Conservation (phyloP, 2,797 vertebrate species). For the Rhinogobio ventralis region DNA sequence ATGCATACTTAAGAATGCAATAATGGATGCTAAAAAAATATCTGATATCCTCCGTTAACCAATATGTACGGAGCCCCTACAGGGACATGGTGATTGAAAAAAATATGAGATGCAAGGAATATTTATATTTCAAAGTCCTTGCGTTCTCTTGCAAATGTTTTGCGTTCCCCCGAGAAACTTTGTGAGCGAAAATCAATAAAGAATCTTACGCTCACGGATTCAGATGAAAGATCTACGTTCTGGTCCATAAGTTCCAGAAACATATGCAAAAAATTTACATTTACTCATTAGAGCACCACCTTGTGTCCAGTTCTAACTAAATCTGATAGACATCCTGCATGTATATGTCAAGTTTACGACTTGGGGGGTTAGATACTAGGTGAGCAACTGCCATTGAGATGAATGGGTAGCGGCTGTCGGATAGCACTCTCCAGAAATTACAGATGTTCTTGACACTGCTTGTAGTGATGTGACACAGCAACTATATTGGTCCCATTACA, state of each 20-base stretch:
- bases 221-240: neutral
- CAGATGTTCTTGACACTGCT: conserved; percentile 8
- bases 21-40: neutral
- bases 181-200: too few species aligned
- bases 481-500: neutral
- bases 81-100: too few species aligned
- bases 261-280: neutral
- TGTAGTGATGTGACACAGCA: neutral
- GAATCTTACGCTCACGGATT: neutral
- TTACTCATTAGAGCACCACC: neutral
- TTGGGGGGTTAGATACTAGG: neutral
- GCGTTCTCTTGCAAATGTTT: too few species aligned
- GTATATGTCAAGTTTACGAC: neutral
- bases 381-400: neutral
- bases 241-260: neutral
- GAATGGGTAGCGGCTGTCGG: neutral
- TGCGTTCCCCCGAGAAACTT: too few species aligned
- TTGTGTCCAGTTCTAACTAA: neutral
- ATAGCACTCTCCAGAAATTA: conserved; percentile 4
- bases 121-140: too few species aligned
- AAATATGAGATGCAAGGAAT: too few species aligned
- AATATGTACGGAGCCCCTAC: too few species aligned
- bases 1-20: neutral
- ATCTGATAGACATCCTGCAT: neutral
- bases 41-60: neutral